A percentile compares a stretch with the other conserved stretches of the same genome.
These are phyloP conservation scores for Pungitius pungitius DNA, from an alignment of 2,113 vertebrate genomes.

Conservation along the genomic window DNA sequence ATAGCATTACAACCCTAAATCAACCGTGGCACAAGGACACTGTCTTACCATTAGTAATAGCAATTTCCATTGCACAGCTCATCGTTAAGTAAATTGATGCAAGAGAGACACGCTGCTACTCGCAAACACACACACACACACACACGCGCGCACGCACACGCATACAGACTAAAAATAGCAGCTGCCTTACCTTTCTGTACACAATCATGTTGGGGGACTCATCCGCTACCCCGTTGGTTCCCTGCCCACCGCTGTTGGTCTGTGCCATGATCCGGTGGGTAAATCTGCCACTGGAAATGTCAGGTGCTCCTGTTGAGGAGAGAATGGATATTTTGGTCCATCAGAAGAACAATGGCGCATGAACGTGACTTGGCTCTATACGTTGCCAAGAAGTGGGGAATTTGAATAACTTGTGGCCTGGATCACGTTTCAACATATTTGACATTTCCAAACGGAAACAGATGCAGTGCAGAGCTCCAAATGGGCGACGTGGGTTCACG, in stretches of 20 bases:
- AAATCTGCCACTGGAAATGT: constrained; percentile 72
- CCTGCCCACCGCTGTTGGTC: constrained; percentile 92
- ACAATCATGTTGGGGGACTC: constrained; percentile 98
- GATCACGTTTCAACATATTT: constrained; percentile 37
- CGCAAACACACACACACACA: constrained; percentile 11
- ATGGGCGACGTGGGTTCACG: constrained; percentile 12
- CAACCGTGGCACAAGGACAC: constrained; percentile 31
- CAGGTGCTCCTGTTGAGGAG: constrained; percentile 72
- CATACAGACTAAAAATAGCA: constrained; percentile 59
- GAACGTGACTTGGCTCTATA: constrained; percentile 28
- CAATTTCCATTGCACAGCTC: constrained; percentile 44
- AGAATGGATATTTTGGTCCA: constrained; percentile 49
- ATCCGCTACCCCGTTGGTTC: constrained; percentile 92
- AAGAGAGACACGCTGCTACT: constrained; percentile 19
- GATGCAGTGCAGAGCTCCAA: constrained; percentile 12
- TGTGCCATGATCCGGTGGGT: constrained; percentile 90
- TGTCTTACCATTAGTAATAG: constrained; percentile 39
- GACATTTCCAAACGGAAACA: constrained; percentile 44
- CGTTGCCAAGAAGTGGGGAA: constrained; percentile 26
- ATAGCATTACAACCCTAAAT: constrained; percentile 35
- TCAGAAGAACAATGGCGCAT: constrained; percentile 40
- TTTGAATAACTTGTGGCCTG: constrained; percentile 39
- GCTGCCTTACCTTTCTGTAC: constrained; percentile 93
- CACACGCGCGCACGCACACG: constrained; percentile 28
- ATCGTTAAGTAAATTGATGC: constrained; percentile 52